Conservation (phyloP, 1,140 invertebrate species). For the Harpegnathos saltator region DNA sequence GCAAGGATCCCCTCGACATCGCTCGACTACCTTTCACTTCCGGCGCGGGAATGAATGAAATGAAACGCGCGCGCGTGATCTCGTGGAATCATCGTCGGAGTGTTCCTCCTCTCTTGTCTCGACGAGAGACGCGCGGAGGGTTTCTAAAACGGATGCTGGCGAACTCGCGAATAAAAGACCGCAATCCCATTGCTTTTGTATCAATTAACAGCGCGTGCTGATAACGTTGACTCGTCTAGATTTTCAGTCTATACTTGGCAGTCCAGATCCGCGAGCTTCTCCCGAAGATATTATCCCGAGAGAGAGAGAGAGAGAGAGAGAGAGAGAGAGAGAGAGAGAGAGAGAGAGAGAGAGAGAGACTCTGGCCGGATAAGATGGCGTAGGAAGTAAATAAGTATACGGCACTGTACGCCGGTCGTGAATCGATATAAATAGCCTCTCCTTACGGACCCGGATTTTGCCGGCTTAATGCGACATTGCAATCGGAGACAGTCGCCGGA, state of each 20-base stretch:
- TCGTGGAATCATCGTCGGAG: background rate
- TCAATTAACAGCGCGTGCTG: too few species aligned
- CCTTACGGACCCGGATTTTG: conserved; percentile 66
- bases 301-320: too few species aligned
- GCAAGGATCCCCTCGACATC: conserved; percentile 56
- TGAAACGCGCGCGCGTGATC: too few species aligned
- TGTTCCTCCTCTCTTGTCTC: background rate
- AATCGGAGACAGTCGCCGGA: conserved; percentile 65
- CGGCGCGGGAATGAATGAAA: conserved; percentile 65
- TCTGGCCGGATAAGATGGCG: conserved; percentile 25
- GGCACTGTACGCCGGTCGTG: conserved; percentile 27
- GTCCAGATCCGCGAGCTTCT: background rate
- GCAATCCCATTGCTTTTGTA: background rate
- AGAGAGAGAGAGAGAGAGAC: too few species aligned
- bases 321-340: too few species aligned
- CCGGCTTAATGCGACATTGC: conserved; percentile 68
- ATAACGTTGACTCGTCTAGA: too few species aligned
- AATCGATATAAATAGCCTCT: conserved; percentile 69
- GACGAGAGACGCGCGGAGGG: background rate
- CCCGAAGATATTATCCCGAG: conserved; percentile 8
- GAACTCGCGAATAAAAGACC: background rate
- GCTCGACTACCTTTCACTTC: conserved; percentile 61
- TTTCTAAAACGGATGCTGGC: background rate
- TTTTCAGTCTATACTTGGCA: too few species aligned
- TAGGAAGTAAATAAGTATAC: conserved; percentile 49